Percentiles rank a stretch among this genome's conserved stretches.
Evolutionary conservation across 2,797 vertebrate species (phyloP).

Genomic region (Poecilia wingei): DNA sequence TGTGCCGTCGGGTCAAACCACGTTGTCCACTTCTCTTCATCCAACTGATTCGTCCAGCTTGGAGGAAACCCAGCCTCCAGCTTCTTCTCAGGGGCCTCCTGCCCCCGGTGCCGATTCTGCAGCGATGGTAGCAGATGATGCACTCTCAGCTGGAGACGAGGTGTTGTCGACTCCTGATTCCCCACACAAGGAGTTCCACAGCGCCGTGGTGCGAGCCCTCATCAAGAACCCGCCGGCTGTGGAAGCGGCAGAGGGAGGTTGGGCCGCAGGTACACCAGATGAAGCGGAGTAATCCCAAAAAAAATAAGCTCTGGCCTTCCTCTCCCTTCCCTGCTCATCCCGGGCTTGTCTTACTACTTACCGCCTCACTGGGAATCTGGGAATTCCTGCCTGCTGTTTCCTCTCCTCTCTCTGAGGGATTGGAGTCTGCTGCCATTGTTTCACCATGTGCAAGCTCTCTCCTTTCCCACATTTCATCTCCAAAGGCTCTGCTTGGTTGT

Average conservation of each 20-base stretch:
- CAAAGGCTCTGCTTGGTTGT: conserved; percentile 60
- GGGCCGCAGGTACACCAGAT: conserved; percentile 82
- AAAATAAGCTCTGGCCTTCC: conserved; percentile 36
- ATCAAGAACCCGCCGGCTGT: conserved; percentile 72
- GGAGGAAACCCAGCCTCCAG: conserved; percentile 33
- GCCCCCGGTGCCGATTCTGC: conserved; percentile 16
- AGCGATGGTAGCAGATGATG: conserved; percentile 59
- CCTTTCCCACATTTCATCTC: conserved; percentile 58
- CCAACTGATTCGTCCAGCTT: conserved; percentile 37
- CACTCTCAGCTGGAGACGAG: conserved; percentile 51
- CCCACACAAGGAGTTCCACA: conserved; percentile 85
- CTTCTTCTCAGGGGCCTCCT: conserved; percentile 32
- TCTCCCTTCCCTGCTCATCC: conserved; percentile 57
- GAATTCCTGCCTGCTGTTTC: conserved; percentile 61
- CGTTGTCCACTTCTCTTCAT: conserved; percentile 33
- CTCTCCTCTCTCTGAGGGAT: conserved; percentile 57
- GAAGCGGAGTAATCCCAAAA: conserved; percentile 28
- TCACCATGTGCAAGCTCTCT: conserved; percentile 38
- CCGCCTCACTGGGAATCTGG: conserved; percentile 52
- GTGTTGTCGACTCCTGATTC: conserved; percentile 58
- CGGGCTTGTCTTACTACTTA: conserved; percentile 45
- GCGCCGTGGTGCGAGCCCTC: conserved; percentile 83
- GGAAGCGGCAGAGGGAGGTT: conserved; percentile 52
- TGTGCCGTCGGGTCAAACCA: conserved; percentile 16
- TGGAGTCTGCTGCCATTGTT: conserved; percentile 59